Evolutionary conservation across 2,113 vertebrate species (phyloP).

Genomic region (Brachypodius melanocephalos): DNA sequence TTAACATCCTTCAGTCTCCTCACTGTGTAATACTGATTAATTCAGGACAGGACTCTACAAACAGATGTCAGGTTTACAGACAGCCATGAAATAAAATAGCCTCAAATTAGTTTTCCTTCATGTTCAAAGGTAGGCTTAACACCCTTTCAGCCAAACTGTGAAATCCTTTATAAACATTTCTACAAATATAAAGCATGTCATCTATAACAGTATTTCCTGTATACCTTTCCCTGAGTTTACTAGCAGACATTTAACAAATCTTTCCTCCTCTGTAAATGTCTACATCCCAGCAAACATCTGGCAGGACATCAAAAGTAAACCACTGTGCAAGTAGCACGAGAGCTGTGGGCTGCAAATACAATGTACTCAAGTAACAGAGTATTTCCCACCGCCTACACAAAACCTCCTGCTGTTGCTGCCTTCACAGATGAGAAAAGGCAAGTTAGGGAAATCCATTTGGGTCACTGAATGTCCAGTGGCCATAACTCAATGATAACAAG

Average conservation of each 20-base stretch:
- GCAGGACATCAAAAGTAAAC: background rate
- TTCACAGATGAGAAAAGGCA: background rate
- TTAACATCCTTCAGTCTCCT: background rate
- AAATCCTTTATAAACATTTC: background rate
- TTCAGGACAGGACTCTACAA: background rate
- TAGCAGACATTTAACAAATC: background rate
- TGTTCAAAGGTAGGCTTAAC: background rate
- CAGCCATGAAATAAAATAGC: background rate
- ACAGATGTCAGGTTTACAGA: background rate
- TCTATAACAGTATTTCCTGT: background rate
- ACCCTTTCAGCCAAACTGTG: background rate
- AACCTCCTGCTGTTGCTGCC: background rate
- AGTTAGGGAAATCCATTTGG: background rate
- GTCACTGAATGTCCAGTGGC: fast-evolving
- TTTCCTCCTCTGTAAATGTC: background rate
- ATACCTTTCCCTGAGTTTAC: background rate
- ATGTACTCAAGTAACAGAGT: background rate
- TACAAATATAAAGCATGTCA: background rate
- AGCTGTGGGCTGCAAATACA: background rate
- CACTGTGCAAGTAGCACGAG: background rate
- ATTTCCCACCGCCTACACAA: background rate
- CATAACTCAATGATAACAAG: background rate
- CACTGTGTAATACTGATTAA: background rate
- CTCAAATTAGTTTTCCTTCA: background rate
- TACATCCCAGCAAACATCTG: background rate